Base-by-base conservation (phyloP, 2,797 vertebrate species). In the Semotilus atromaculatus region DNA sequence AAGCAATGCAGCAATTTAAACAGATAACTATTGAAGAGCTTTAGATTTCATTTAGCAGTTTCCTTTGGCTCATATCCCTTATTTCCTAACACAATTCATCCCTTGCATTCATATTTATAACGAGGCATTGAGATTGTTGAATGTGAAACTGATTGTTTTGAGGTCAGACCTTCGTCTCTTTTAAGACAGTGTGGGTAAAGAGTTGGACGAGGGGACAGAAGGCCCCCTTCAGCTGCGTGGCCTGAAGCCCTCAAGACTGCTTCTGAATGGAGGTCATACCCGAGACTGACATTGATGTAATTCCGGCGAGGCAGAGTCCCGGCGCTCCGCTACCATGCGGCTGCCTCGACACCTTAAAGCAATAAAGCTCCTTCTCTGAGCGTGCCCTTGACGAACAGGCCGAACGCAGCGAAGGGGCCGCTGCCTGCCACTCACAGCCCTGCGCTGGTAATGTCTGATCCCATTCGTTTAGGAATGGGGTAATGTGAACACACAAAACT, bases 321-420 rank as follows among this genome's bases (percentile, higher is more conserved):
- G 88, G 87, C 82, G 87, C 88, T 84, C 86, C 31, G 78, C 89
- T 91, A 88, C 86, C 75, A 81, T 83, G 82, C 87, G 82, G 78
- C 82, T 85, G 86, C 90, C 86, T 87, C 82, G 43, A 89, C 86
- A 90, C 91, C 92, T 93, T 89, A 88, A 89, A 93, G 92, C 91
- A 89, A 93, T 89, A 92, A 92, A 92, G 90, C 91, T 90, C 94
- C 94, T 94, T 93, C 89, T 90, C 84, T 82, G 71, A 72, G 84
- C 85, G 6, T 91, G 92, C 89, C 92, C 94, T 95, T 94, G 92
- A 94, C 86, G 86, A 92, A 90, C 91, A 90, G 88, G 80, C 79
- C 85, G 76, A 88, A 86, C 85, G 87, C 82, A 75, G 83, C 85
- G 72, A 88, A 91, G 87, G 89, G 88, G 72, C 70, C 72, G 40